These are phyloP conservation scores for Chloropsis cyanopogon DNA, from an alignment of 2,113 vertebrate species.

Conservation along the genomic window DNA sequence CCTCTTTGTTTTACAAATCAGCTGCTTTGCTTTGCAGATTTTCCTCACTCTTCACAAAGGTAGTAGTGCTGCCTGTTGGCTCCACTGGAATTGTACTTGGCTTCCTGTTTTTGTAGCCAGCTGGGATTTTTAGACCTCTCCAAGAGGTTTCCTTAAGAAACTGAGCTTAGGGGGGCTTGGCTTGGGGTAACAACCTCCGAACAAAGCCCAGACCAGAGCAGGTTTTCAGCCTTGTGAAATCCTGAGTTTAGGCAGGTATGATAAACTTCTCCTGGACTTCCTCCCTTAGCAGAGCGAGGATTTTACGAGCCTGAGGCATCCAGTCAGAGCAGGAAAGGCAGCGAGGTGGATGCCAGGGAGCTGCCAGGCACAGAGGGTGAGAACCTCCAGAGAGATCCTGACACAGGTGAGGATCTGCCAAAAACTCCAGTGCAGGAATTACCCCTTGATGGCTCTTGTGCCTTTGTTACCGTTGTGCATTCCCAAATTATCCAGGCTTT, in stretches of 20 bases:
- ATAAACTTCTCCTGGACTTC: neutral
- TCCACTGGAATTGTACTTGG: neutral
- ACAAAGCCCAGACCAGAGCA: neutral
- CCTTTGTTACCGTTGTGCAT: neutral
- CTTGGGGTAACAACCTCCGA: neutral
- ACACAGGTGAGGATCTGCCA: conserved; percentile 49
- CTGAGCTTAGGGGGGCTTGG: neutral
- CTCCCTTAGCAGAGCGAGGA: neutral
- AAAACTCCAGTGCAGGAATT: neutral
- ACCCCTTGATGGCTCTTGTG: neutral
- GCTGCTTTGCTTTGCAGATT: neutral
- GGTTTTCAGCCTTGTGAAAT: neutral
- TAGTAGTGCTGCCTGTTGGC: neutral
- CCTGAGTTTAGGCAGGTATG: neutral
- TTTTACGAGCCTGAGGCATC: conserved; percentile 57
- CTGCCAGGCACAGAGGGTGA: conserved; percentile 31
- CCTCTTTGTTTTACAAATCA: neutral
- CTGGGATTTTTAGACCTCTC: neutral
- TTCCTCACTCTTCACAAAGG: neutral
- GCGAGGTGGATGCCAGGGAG: conserved; percentile 13
- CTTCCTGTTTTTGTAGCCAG: neutral
- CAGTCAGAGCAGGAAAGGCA: conserved; percentile 7
- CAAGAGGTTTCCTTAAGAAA: neutral
- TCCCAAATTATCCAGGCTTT: neutral
- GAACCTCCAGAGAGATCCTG: conserved; percentile 23